Conservation (phyloP, 2,797 vertebrate genomes). For the Scolopax rusticola region DNA sequence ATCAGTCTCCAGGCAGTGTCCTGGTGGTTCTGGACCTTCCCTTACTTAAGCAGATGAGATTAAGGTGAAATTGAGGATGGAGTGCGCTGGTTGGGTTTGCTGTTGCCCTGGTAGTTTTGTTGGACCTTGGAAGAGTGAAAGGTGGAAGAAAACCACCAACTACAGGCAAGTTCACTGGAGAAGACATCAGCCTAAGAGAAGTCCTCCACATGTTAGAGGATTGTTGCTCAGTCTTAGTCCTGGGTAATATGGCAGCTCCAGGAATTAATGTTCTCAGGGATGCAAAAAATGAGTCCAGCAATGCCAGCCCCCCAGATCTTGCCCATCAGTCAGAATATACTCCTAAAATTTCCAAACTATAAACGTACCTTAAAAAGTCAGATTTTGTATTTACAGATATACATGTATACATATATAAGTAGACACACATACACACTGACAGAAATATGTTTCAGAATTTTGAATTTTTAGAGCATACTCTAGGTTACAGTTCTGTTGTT, state of each 20-base stretch:
- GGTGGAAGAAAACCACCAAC: neutral
- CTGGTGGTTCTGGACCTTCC: neutral
- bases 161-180: neutral
- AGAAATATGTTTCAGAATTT: neutral
- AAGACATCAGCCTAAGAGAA: neutral
- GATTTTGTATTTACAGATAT: neutral
- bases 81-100: neutral
- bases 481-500: neutral
- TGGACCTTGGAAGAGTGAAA: neutral
- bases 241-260: accelerated
- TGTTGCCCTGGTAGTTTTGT: neutral
- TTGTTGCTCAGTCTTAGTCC: neutral
- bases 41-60: neutral
- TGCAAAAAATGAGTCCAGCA: neutral
- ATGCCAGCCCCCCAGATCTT: neutral
- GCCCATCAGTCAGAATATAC: neutral
- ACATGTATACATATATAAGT: accelerated
- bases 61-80: neutral
- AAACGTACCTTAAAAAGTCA: neutral
- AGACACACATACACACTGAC: neutral
- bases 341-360: neutral
- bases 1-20: neutral
- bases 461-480: neutral
- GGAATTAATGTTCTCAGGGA: neutral
- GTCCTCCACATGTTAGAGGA: neutral